Conservation (phyloP, 1,140 invertebrate genomes). For the Heliconius melpomene region DNA sequence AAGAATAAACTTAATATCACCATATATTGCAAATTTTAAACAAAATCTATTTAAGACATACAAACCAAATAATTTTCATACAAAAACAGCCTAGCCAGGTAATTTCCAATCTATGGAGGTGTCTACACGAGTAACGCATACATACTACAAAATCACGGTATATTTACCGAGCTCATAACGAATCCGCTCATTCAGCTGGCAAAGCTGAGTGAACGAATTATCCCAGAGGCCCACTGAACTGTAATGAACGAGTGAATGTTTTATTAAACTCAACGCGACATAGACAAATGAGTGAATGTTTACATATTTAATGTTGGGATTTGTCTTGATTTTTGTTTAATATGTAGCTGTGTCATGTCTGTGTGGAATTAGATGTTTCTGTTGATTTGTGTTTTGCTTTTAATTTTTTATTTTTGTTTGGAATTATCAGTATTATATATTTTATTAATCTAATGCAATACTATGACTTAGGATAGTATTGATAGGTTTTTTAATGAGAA, state of each 20-base stretch:
- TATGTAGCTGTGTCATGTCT: background rate
- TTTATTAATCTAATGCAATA: too few relatives aligned
- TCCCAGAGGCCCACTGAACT: slow-evolving; percentile 35
- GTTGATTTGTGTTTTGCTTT: background rate
- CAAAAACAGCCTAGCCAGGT: background rate
- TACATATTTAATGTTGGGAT: slow-evolving; percentile 31
- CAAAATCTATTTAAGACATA: too few relatives aligned
- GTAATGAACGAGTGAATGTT: slow-evolving; percentile 41
- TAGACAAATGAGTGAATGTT: slow-evolving; percentile 33
- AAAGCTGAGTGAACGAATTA: slow-evolving; percentile 34
- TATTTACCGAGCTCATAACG: slow-evolving; percentile 33
- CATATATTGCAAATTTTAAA: too few relatives aligned
- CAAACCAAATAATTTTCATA: too few relatives aligned
- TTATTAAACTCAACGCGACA: slow-evolving; percentile 37
- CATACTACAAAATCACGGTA: slow-evolving; percentile 17
- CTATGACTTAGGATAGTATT: too few relatives aligned
- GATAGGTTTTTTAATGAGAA: too few relatives aligned
- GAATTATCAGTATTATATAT: too few relatives aligned
- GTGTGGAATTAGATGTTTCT: background rate
- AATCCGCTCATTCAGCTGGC: slow-evolving; percentile 35
- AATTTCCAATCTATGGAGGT: slow-evolving; percentile 11
- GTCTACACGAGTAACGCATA: slow-evolving; percentile 24
- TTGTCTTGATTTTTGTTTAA: slow-evolving; percentile 16
- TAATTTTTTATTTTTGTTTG: too few relatives aligned
- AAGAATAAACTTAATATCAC: too few relatives aligned